Percentiles rank a stretch among this genome's conserved stretches.
These are phyloP conservation scores for Pyrochroa serraticornis DNA, from an alignment of 2,888 invertebrate species.

Conservation along the genomic window DNA sequence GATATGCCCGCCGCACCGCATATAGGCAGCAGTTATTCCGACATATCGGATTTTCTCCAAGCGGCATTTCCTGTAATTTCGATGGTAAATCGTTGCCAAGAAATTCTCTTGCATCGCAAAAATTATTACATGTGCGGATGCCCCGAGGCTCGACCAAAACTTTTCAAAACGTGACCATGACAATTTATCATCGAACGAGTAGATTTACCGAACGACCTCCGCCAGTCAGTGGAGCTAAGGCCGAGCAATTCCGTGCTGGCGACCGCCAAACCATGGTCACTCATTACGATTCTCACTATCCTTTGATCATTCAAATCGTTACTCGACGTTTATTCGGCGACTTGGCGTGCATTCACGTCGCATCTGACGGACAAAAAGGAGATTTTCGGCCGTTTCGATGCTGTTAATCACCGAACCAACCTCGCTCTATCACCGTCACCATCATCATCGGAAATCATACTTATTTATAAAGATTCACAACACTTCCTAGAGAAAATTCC, in stretches of 20 bases:
- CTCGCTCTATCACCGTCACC: too few relatives aligned
- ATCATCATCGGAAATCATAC: too few relatives aligned
- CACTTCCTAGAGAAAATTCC: too few relatives aligned
- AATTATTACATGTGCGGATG: neutral
- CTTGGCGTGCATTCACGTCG: conserved; percentile 14
- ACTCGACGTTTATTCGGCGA: conserved; percentile 3
- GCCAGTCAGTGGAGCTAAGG: conserved; percentile 33
- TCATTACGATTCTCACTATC: conserved; percentile 33
- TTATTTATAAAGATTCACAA: too few relatives aligned
- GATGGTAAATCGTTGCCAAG: too few relatives aligned
- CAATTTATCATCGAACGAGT: conserved; percentile 30
- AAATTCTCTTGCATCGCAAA: too few relatives aligned
- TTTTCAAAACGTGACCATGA: conserved; percentile 25
- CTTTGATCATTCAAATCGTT: conserved; percentile 20
- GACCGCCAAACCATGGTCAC: conserved; percentile 40
- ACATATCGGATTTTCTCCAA: too few relatives aligned
- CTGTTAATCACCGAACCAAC: too few relatives aligned
- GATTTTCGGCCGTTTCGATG: too few relatives aligned
- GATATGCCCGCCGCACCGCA: too few relatives aligned
- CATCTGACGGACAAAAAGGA: conserved; percentile 3
- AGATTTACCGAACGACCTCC: conserved; percentile 34
- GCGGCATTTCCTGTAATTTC: too few relatives aligned
- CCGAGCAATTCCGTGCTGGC: conserved; percentile 35
- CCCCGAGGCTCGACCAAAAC: conserved; percentile 12
- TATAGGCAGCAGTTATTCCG: too few relatives aligned